These are phyloP conservation scores for Pagetopsis macropterus DNA, from an alignment of 2,797 vertebrate species.

Conservation along the genomic window DNA sequence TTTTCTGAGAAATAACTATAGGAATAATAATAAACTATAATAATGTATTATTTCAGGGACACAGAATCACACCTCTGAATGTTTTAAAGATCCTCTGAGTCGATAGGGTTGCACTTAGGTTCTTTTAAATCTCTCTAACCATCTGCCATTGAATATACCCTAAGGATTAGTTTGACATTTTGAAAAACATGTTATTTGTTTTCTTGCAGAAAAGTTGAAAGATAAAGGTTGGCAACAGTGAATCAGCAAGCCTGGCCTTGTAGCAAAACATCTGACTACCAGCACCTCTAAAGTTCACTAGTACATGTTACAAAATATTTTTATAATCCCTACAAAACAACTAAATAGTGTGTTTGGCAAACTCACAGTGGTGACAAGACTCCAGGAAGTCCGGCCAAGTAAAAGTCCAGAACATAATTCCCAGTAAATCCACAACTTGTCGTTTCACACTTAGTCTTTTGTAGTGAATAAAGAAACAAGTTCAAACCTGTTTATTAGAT, in stretches of 20 bases:
- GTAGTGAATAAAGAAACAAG: neutral
- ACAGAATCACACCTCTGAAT: neutral
- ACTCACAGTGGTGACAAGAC: neutral
- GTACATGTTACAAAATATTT: neutral
- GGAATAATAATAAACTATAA: neutral
- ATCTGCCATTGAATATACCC: neutral
- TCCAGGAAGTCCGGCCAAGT: neutral
- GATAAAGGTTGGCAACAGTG: constrained; percentile 1
- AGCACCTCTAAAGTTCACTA: neutral
- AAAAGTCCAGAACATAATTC: neutral
- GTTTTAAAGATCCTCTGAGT: constrained; percentile 1
- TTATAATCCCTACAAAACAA: neutral
- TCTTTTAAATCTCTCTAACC: neutral
- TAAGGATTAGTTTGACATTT: neutral
- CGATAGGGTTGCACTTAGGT: neutral
- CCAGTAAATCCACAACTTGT: neutral
- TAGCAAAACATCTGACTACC: neutral
- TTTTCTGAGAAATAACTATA: constrained; percentile 24
- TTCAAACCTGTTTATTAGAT: neutral
- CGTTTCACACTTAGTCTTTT: neutral
- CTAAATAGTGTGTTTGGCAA: neutral
- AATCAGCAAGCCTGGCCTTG: neutral
- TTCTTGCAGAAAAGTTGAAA: neutral
- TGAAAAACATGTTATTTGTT: neutral
- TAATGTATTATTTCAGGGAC: constrained; percentile 29